Base-by-base conservation (phyloP, 2,797 vertebrate genomes). In the Catostomus latipinnis region DNA sequence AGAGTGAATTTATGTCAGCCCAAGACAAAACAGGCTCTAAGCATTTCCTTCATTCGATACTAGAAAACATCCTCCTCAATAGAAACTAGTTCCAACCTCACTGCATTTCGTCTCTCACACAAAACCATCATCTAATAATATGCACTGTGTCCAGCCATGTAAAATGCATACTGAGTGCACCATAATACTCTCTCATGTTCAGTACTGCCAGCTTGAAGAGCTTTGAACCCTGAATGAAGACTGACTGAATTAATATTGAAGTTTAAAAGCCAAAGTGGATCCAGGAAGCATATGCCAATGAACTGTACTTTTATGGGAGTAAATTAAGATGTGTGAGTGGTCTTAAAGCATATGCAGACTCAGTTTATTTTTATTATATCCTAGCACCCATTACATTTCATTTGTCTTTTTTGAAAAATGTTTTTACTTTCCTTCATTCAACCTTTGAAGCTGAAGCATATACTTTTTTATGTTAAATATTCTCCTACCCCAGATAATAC, bases 241-340 rank as follows among this genome's bases (percentile, higher is more conserved):
- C 68, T 46, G n/a, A 75, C 74, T 67, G 62, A 57, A 67, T 76
- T 66, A 76, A 76, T 67, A n/a, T 6, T 70, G 60, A 71, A 79
- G 50, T 48, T 9, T 71, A 18, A 71, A 14, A 52, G 57, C 57
- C 63, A 57, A 76, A 67, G 45, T 63, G 49, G 22, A 45, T 18
- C 9, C 34, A 65, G 43, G 50, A 65, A 54, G 60, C 60, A 74
- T 53, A 46, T 65, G 60, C 1, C 10, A 46, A 7, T 48, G n/a
- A 46, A 71, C 67, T 69, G 12, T 76, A 34, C 53, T 49, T 74
- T 66, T 75, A 75, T 75, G 14, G 74, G 43, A 22, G 63, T 11
- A 22, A 43, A 67, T 57, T 11, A 67, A 76, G 16, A 9, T 34
- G 34, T 9, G 34, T 7, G 8, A 63, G 10, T 11, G 11, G 14